phyloP scores from a whole-genome alignment of 2,797 vertebrate genomes.

The Triplophysa yarkandensis region DNA sequence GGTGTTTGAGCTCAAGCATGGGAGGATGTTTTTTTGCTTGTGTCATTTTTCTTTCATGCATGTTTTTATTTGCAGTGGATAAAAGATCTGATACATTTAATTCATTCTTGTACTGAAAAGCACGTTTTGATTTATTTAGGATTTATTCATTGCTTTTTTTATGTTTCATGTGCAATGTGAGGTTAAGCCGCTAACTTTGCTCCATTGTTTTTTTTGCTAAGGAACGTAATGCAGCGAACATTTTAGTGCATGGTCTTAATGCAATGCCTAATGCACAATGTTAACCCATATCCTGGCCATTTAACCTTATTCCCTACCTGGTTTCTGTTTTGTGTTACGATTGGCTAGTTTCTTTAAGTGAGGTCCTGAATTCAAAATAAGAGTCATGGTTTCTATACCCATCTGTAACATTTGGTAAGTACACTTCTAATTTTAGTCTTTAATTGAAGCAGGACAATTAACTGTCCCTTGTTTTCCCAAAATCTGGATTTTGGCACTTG shows the following conservation, averaged over 20 bases:
- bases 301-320: slow-evolving; percentile 64
- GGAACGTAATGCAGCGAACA: slow-evolving; percentile 36
- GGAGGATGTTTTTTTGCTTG: slow-evolving; percentile 56
- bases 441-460: slow-evolving; percentile 75
- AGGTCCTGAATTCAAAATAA: slow-evolving; percentile 80
- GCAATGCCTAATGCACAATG: slow-evolving; percentile 69
- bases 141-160: slow-evolving; percentile 18
- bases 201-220: slow-evolving; percentile 43
- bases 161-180: slow-evolving; percentile 48
- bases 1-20: slow-evolving; percentile 63
- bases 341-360: slow-evolving; percentile 79
- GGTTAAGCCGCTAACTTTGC: slow-evolving; percentile 49
- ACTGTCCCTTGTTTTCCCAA: slow-evolving; percentile 58
- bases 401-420: slow-evolving; percentile 79
- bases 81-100: slow-evolving; percentile 9
- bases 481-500: slow-evolving; percentile 60
- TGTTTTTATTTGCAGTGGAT: slow-evolving; percentile 47
- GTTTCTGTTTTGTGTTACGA: slow-evolving; percentile 73
- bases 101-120: slow-evolving; percentile 30
- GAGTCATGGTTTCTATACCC: slow-evolving; percentile 78
- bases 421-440: slow-evolving; percentile 78
- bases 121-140: slow-evolving; percentile 16
- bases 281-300: slow-evolving; percentile 68
- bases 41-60: slow-evolving; percentile 47
- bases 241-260: slow-evolving; percentile 71